These are phyloP conservation scores for Porphyrio hochstetteri DNA, from an alignment of 2,113 vertebrate genomes.

Conservation along the genomic window DNA sequence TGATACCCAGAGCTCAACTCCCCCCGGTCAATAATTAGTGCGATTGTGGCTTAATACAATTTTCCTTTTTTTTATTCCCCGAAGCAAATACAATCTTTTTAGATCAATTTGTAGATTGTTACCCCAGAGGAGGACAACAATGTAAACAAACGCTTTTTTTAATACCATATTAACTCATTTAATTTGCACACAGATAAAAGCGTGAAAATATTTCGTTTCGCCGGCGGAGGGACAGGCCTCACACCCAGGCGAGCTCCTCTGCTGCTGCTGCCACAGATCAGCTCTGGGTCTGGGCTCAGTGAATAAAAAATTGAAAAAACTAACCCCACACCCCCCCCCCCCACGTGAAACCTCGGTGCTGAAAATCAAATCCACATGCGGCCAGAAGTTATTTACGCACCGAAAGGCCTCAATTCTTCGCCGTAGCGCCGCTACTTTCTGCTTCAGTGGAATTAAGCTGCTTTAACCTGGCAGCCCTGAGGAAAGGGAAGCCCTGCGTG, in stretches of 20 bases:
- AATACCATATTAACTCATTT: conserved; percentile 65
- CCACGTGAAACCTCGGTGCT: background rate
- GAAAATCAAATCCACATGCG: background rate
- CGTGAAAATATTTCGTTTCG: conserved; percentile 3
- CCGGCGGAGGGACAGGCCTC: background rate
- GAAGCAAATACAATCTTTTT: conserved; percentile 65
- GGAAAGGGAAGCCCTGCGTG: conserved; percentile 68
- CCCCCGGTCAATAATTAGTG: conserved; percentile 58
- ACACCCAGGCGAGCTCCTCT: background rate
- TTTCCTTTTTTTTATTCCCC: conserved; percentile 27
- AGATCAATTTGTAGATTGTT: conserved; percentile 62
- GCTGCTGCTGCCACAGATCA: background rate
- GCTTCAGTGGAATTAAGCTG: conserved; percentile 2
- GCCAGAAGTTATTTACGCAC: background rate
- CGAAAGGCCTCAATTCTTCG: background rate
- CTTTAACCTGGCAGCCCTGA: conserved; percentile 55
- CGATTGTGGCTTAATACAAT: conserved; percentile 59
- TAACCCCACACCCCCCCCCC: background rate
- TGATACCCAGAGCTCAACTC: conserved; percentile 44
- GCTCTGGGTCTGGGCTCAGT: background rate
- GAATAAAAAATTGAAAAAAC: background rate
- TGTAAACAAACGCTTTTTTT: conserved; percentile 30
- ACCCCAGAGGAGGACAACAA: conserved; percentile 56
- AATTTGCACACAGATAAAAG: conserved; percentile 67
- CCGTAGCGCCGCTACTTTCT: background rate